A percentile compares a stretch with the other conserved stretches of the same genome.
These are phyloP conservation scores for Zingel zingel DNA, from an alignment of 2,113 vertebrate genomes.

Conservation along the genomic window DNA sequence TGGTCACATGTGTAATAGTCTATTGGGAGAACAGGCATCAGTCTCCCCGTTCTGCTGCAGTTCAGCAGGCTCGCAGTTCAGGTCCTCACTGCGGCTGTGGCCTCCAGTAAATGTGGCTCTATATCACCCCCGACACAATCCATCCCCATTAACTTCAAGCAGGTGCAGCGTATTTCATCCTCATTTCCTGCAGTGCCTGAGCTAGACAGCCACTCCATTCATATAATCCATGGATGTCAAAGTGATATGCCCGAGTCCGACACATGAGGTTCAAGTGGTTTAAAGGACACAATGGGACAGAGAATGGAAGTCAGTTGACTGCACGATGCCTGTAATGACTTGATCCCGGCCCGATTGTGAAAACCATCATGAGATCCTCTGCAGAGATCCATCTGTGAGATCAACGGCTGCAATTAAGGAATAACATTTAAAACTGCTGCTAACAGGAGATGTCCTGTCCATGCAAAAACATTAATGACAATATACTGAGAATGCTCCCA, in stretches of 20 bases:
- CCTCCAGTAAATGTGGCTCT: conserved; percentile 65
- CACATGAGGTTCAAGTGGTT: conserved; percentile 60
- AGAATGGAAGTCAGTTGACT: conserved; percentile 71
- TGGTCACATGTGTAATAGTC: conserved; percentile 58
- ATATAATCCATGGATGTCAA: conserved; percentile 53
- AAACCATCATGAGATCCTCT: conserved; percentile 36
- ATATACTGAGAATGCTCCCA: neutral
- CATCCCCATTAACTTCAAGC: conserved; percentile 76
- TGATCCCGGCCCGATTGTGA: conserved; percentile 50
- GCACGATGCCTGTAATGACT: conserved; percentile 62
- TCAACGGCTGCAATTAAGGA: conserved; percentile 42
- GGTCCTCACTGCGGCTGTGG: conserved; percentile 39
- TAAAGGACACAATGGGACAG: conserved; percentile 54
- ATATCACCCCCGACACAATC: conserved; percentile 70
- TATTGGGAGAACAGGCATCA: conserved; percentile 47
- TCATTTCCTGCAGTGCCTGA: conserved; percentile 52
- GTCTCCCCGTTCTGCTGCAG: conserved; percentile 40
- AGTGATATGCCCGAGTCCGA: conserved; percentile 21
- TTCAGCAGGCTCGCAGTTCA: conserved; percentile 56
- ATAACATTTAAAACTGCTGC: conserved; percentile 23
- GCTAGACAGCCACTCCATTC: conserved; percentile 64
- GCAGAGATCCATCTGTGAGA: conserved; percentile 10
- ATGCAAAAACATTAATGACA: conserved; percentile 2
- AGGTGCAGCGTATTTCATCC: conserved; percentile 70
- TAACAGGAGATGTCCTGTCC: conserved; percentile 27